Evolutionary conservation across 1,140 invertebrate species (phyloP).

Genomic region (Musca domestica): DNA sequence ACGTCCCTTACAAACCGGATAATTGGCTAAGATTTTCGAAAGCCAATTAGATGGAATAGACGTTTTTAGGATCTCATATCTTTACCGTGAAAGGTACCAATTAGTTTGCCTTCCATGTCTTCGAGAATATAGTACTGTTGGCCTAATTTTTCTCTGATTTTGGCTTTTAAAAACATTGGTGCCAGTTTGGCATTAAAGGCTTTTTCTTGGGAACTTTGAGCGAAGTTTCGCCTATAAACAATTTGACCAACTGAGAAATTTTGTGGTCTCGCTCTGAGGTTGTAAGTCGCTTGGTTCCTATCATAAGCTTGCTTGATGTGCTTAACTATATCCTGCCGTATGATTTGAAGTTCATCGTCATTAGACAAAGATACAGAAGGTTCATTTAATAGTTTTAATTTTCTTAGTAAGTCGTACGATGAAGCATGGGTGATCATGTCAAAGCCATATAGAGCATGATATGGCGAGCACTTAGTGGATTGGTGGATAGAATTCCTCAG

Average conservation of each 20-base stretch:
- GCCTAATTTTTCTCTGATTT: background rate
- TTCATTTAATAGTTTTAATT: too few relatives aligned
- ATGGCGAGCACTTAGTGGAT: background rate
- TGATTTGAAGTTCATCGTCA: background rate
- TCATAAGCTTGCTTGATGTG: background rate
- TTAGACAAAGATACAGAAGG: background rate
- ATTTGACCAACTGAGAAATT: background rate
- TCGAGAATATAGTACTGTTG: background rate
- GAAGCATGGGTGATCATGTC: conserved; percentile 27
- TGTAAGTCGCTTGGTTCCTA: background rate
- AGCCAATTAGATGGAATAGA: too few relatives aligned
- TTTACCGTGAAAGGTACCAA: background rate
- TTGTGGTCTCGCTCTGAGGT: background rate
- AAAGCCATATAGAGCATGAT: conserved; percentile 15
- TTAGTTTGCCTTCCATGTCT: background rate
- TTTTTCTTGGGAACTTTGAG: background rate
- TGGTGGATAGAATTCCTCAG: background rate
- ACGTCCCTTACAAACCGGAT: too few relatives aligned
- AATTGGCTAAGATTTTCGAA: too few relatives aligned
- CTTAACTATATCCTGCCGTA: background rate
- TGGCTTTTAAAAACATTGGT: background rate
- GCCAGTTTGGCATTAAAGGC: background rate
- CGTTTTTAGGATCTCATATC: too few relatives aligned
- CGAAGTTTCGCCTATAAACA: background rate
- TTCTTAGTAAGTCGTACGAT: too few relatives aligned